phyloP scores from a whole-genome alignment of 2,113 vertebrate species.

The Microcebus ravelobensis region DNA sequence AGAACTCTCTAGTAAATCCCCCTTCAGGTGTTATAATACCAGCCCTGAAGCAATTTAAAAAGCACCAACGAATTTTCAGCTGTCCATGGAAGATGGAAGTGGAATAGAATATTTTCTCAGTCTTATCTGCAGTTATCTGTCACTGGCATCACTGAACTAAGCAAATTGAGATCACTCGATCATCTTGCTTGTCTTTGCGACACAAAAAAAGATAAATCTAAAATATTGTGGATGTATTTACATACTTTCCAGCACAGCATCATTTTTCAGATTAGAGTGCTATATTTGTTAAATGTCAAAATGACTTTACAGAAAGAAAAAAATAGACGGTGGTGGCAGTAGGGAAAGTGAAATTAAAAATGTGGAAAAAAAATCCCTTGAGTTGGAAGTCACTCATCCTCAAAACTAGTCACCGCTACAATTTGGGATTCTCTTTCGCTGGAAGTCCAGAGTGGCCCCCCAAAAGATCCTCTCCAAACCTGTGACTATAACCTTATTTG shows the following conservation, averaged over 20 bases:
- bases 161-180: background rate
- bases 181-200: background rate
- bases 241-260: background rate
- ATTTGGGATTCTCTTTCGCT: background rate
- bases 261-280: constrained; percentile 6
- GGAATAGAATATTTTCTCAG: background rate
- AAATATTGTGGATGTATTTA: background rate
- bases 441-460: background rate
- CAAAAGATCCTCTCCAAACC: background rate
- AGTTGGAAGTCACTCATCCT: background rate
- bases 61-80: background rate
- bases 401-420: background rate
- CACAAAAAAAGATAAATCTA: background rate
- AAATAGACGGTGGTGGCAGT: background rate
- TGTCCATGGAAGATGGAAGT: background rate
- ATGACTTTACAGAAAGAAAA: constrained; percentile 8
- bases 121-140: background rate
- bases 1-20: background rate
- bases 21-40: background rate
- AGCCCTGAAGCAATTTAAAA: background rate
- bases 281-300: constrained; percentile 19
- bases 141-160: background rate
- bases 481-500: background rate
- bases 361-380: background rate
- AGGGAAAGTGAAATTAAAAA: background rate